Evolutionary conservation across 2,888 invertebrate genomes (phyloP), one percentile per base, ranked within the genome.

Genomic region (Masnerella sp.): DNA sequence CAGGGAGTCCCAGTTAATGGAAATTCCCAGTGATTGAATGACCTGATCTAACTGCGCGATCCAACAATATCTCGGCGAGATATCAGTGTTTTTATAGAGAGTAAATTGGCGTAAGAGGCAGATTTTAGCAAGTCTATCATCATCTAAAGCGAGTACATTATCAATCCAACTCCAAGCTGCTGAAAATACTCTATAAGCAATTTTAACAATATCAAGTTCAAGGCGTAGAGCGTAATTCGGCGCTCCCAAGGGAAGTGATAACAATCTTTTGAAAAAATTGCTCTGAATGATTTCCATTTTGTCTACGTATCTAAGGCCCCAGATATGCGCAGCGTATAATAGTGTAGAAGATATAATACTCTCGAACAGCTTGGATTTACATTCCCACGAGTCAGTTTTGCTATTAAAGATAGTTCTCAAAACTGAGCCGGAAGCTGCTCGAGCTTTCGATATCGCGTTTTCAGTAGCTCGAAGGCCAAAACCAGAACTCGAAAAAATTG

Each of bases 291-390:
- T 30, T 47, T 47, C 47, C 30, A 47, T 30, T 5, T 47, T 17
- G 5, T 47, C 30, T 0, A 47, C 8, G n/a, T 47, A 30, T 8
- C 47, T n/a, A 3, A 47, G 1, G 11, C 17, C 30, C 30, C 47
- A 47, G 14, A 47, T 47, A 30, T 47, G 47, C 15, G 30, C 47
- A 4, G 30, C 30, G n/a, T 47, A 47, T 15, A 47, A 30, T 2
- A 47, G n/a, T 9, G 47, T 47, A 1, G 30, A 30, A 5, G 17
- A 22, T 11, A 47, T n/a, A 1, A 52, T 36, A 14, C 34, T 36
- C 0, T 51, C 34, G 12, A 34, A 51, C 1, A 51, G 12, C 8
- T 22, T 34, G 1, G 28, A 2, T 51, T 20, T 51, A 7, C 18
- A 8, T 4, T 11, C 20, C 51, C 51, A 51, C 1, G 51, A 36